Evolutionary conservation across 2,888 invertebrate genomes (phyloP).

Genomic region (Leptinotarsa tumamoca): DNA sequence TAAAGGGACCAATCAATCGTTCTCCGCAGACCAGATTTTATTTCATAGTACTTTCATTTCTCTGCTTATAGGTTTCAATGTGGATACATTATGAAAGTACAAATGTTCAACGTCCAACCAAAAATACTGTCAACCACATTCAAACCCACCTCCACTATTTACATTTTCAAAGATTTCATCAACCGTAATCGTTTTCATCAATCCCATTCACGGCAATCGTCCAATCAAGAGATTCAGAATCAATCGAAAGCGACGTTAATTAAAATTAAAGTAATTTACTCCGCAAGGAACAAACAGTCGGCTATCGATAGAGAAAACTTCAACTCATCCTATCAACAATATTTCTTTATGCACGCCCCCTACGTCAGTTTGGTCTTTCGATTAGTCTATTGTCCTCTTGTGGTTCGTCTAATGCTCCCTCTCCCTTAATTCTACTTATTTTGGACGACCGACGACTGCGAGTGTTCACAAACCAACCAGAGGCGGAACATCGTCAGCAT

Average conservation of each 20-base stretch:
- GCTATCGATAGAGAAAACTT: conserved; percentile 40
- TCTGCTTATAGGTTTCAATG: no score
- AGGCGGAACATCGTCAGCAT: conserved; percentile 9
- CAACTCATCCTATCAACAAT: conserved; percentile 50
- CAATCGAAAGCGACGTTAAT: conserved; percentile 35
- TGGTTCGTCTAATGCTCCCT: conserved; percentile 34
- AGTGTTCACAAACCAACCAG: neutral
- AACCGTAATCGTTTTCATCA: neutral
- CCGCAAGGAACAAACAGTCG: conserved; percentile 35
- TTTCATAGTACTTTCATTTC: no score
- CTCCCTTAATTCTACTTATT: conserved; percentile 34
- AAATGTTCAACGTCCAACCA: neutral
- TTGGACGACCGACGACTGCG: conserved; percentile 1
- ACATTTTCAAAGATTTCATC: neutral
- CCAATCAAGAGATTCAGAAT: conserved; percentile 31
- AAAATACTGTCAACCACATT: neutral
- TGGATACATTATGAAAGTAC: neutral
- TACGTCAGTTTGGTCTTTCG: conserved; percentile 44
- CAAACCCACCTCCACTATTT: neutral
- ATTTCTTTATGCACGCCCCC: conserved; percentile 48
- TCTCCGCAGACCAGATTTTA: no score
- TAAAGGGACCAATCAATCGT: no score
- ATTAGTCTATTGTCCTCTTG: conserved; percentile 52
- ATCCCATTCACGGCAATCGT: conserved; percentile 14
- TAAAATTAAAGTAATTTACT: conserved; percentile 36